Evolutionary conservation across 1,140 invertebrate species (phyloP), one percentile per base, ranked within the genome.

Genomic region (Aphelenchoides besseyi): DNA sequence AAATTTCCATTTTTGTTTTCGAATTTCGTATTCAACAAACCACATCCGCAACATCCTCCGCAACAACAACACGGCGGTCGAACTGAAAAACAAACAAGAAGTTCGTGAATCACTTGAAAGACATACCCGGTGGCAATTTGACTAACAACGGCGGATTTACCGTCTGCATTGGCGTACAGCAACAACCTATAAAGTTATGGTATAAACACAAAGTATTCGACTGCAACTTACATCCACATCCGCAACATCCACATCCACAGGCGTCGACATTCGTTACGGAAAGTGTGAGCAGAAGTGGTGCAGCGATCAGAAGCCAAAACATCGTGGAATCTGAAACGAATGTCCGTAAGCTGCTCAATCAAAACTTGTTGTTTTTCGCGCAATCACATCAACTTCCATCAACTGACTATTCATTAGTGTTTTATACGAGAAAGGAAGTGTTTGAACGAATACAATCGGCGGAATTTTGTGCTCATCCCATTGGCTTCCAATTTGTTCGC

Each of bases 121-220:
- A n/a, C n/a, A n/a, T n/a, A n/a, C n/a, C n/a, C n/a, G 63, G 63
- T 12, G 63, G 12, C 63, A 66, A n/a, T 33, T 66, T 66, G 16
- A 66, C 63, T 2, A 66, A 16, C 32, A 66, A 53, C 36, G 63
- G 63, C 0, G 63, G 63, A 66, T 66, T 66, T 28, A 66, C 63
- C 16, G 63, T 33, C 29, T 66, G 63, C 36, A 37, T 41, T 37
- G 63, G 63, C 16, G 63, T 66, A 32, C 63, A 66, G 3, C 63
- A 66, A 66, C 63, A 66, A 66, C 32, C 32, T n/a, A 16, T 48
- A 23, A 48, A 48, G 23, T 12, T 23, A 48, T 12, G 41, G 41
- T 12, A 48, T 48, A 48, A 48, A 48, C 12, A 23, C 23, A 23
- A 48, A 48, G 41, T 16, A 23, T 16, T 23, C 41, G 41, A 12